Conservation (phyloP, 1,140 invertebrate species). For the Eriosoma lanigerum region DNA sequence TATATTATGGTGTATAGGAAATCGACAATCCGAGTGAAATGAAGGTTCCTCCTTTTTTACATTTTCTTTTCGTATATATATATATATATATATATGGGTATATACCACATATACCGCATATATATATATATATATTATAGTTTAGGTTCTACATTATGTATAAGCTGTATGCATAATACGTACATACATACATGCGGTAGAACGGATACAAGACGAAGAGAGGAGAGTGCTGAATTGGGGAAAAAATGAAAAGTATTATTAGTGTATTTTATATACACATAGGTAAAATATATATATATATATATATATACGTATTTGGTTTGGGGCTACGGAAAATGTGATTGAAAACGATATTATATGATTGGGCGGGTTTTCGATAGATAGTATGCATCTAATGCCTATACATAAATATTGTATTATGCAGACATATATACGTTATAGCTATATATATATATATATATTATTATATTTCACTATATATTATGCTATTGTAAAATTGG, state of each 20-base stretch:
- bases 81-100: background rate
- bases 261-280: background rate
- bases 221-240: background rate
- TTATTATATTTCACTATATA: too few species aligned
- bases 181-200: background rate
- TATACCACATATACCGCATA: background rate
- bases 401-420: too few species aligned
- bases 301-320: constrained; percentile 5
- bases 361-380: background rate
- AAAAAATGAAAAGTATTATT: constrained; percentile 35
- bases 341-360: constrained; percentile 36
- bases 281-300: background rate
- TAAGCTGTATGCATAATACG: background rate
- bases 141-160: constrained; percentile 16
- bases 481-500: too few species aligned
- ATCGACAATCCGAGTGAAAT: constrained; percentile 39
- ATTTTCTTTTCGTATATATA: constrained; percentile 13
- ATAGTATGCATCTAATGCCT: too few species aligned
- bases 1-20: constrained; percentile 19
- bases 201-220: background rate
- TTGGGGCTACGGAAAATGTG: constrained; percentile 10
- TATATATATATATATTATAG: background rate
- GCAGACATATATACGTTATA: too few species aligned
- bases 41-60: constrained; percentile 30
- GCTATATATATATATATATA: too few species aligned